Percentiles rank a stretch among this genome's conserved stretches.
Evolutionary conservation across 2,797 vertebrate genomes (phyloP).

Genomic region (Potorous gilbertii): DNA sequence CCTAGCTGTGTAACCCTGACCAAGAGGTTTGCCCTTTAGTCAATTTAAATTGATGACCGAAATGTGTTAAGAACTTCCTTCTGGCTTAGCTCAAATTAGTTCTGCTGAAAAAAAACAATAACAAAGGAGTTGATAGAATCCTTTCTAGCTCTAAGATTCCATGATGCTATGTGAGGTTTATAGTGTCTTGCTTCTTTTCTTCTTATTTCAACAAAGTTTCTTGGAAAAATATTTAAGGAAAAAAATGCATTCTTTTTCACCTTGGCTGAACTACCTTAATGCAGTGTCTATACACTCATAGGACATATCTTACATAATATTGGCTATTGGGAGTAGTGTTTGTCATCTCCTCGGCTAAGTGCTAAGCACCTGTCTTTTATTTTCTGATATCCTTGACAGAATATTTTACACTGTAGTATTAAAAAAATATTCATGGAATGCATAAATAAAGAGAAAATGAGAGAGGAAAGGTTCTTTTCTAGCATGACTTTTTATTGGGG

Average conservation of each 20-base stretch:
- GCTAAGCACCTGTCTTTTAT: neutral
- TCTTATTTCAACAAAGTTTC: constrained; percentile 5
- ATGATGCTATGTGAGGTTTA: neutral
- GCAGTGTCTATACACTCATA: neutral
- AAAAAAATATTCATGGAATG: constrained; percentile 2
- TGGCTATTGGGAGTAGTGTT: neutral
- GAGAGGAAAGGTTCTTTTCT: neutral
- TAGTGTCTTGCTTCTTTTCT: constrained; percentile 13
- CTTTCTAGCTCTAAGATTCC: constrained; percentile 23
- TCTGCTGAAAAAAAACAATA: neutral
- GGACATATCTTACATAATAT: neutral
- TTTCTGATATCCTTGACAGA: neutral
- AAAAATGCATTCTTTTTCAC: neutral
- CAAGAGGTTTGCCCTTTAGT: neutral
- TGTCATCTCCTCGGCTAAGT: constrained; percentile 13
- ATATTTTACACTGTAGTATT: constrained; percentile 14
- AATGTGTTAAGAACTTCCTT: neutral
- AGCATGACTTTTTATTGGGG: neutral
- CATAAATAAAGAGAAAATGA: neutral
- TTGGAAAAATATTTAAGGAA: neutral
- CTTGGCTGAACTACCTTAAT: neutral
- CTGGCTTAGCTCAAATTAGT: neutral
- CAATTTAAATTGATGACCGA: neutral
- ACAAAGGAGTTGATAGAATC: neutral
- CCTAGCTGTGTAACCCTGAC: neutral